Evolutionary conservation across 2,113 vertebrate genomes (phyloP).

Genomic region (Cheirogaleus medius): DNA sequence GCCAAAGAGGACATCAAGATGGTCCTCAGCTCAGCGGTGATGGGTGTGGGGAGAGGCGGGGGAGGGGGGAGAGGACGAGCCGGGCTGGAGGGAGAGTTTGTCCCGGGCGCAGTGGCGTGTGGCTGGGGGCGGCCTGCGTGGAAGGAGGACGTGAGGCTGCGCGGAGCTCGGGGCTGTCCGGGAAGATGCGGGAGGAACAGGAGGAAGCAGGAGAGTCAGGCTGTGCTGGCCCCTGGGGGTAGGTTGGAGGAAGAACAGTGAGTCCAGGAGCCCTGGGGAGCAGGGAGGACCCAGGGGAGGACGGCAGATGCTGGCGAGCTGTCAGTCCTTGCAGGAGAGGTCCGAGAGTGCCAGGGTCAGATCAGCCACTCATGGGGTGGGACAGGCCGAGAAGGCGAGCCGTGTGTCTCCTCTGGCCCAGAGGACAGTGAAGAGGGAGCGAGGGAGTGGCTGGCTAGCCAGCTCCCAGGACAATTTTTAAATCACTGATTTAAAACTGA

Average conservation of each 20-base stretch:
- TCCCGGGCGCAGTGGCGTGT: rapidly evolving
- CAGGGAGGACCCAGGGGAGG: rapidly evolving
- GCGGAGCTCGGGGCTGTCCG: rapidly evolving
- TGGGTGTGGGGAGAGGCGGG: rapidly evolving
- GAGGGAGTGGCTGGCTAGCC: background rate
- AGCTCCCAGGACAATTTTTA: background rate
- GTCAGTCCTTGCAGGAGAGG: too few species aligned
- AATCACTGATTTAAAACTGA: background rate
- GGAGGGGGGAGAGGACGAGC: rapidly evolving
- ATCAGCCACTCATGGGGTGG: background rate
- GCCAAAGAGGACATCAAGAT: rapidly evolving
- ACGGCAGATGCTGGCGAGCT: rapidly evolving
- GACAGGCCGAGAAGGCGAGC: rapidly evolving
- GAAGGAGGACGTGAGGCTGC: rapidly evolving
- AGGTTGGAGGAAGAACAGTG: rapidly evolving
- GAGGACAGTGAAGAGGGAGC: background rate
- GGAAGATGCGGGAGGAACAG: background rate
- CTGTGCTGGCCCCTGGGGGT: rapidly evolving
- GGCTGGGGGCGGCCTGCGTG: too few species aligned
- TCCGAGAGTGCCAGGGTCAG: background rate
- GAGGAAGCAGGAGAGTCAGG: rapidly evolving
- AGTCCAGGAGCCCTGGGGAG: rapidly evolving
- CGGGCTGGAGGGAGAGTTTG: rapidly evolving
- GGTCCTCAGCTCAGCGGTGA: rapidly evolving
- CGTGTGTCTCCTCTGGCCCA: rapidly evolving